Base-by-base conservation (phyloP, 2,113 vertebrate genomes). In the Scophthalmus maximus region DNA sequence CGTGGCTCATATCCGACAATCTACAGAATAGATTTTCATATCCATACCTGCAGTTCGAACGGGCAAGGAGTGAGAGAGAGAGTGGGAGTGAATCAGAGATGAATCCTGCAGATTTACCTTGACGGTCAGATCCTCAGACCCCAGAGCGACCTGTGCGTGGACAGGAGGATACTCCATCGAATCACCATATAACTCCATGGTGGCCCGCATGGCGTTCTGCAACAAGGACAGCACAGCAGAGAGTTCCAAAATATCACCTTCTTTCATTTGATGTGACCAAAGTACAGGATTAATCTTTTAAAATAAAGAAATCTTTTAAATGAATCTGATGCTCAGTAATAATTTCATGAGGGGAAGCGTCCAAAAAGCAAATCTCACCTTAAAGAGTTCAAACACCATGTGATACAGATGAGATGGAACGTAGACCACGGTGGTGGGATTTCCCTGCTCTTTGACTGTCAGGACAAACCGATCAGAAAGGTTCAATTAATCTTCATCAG, bases 321-420 rank as follows among this genome's bases (percentile, higher is more conserved):
- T n/a, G n/a, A n/a, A n/a, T n/a, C n/a, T n/a, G n/a, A n/a, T n/a
- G n/a, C n/a, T n/a, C n/a, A n/a, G n/a, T n/a, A n/a, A n/a, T n/a
- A n/a, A n/a, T n/a, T n/a, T n/a, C n/a, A n/a, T n/a, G n/a, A n/a
- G n/a, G n/a, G n/a, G n/a, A n/a, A n/a, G n/a, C n/a, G n/a, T n/a
- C n/a, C n/a, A n/a, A n/a, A n/a, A 63, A 50, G 7, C 3, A 30
- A 36, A 29, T 10, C 70, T 40, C 90, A 99, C 98, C 96, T 99
- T 99, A 89, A 98, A 98, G 82, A 99, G 96, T 89, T 99, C 97
- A 87, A 99, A 99, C 85, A 98, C 94, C 97, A 99, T 99, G 87
- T 99, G 97, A 90, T 98, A 99, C 78, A 99, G 93, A 91, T 99
- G 98, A 18, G 98, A 99, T 26, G 98, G 98, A 57, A 99, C 97